phyloP scores from a whole-genome alignment of 1,140 invertebrate genomes.

The Eulimnadia texana region DNA sequence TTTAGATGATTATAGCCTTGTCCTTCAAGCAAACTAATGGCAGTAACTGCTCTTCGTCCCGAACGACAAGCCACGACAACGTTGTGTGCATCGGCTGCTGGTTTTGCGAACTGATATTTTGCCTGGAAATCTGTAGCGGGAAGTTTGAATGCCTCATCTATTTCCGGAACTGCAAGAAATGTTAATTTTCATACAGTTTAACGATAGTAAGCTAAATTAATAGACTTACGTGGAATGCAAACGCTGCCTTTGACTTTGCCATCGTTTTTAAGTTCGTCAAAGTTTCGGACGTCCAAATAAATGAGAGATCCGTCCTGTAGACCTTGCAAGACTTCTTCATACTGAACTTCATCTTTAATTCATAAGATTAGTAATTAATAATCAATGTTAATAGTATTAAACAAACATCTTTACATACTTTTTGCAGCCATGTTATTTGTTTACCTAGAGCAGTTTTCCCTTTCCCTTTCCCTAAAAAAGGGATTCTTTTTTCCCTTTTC shows the following conservation, averaged over 20 bases:
- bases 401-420: too few relatives aligned
- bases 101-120: slow-evolving; percentile 3
- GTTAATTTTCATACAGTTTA: not conserved
- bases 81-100: slow-evolving; percentile 6
- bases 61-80: slow-evolving; percentile 1
- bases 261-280: not conserved
- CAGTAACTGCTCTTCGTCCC: not conserved
- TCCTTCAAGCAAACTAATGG: not conserved
- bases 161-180: not conserved
- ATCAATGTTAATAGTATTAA: too few relatives aligned
- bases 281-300: slow-evolving; percentile 8
- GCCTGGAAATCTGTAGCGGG: not conserved
- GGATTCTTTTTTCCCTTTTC: too few relatives aligned
- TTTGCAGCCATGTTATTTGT: too few relatives aligned
- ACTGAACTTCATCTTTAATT: not conserved
- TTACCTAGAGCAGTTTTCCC: too few relatives aligned
- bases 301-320: not conserved
- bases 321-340: not conserved
- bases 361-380: too few relatives aligned
- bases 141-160: not conserved
- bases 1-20: not conserved
- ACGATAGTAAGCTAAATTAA: too few relatives aligned
- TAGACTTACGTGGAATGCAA: not conserved
- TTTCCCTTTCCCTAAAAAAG: too few relatives aligned
- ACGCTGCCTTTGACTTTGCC: slow-evolving; percentile 4